phyloP scores from a whole-genome alignment of 2,888 invertebrate genomes.

The Lysandra bellargus region DNA sequence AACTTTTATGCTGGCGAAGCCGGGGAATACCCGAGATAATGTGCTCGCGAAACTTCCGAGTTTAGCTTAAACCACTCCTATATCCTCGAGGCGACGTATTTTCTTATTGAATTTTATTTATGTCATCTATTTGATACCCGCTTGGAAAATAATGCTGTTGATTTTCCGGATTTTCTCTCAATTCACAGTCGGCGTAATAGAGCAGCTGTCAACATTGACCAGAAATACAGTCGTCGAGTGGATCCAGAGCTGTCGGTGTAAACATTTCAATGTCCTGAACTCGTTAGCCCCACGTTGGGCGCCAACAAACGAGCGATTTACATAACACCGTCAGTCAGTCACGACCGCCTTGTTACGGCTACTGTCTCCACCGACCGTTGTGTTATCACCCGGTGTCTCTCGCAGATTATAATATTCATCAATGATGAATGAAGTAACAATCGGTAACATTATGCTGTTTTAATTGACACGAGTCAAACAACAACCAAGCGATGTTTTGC shows the following conservation, averaged over 20 bases:
- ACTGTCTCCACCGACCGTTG: not conserved
- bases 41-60: not conserved
- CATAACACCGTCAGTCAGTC: not conserved
- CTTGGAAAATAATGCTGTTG: not conserved
- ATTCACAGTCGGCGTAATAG: not conserved
- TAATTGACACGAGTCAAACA: not conserved
- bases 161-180: not conserved
- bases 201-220: not conserved
- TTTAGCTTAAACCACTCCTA: not conserved
- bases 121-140: not conserved
- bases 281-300: slow-evolving; percentile 13
- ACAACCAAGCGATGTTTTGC: too few species aligned
- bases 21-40: not conserved
- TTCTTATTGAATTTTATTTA: not conserved
- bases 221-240: not conserved
- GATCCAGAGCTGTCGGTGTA: slow-evolving; percentile 6
- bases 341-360: slow-evolving; percentile 7
- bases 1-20: not conserved
- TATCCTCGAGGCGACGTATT: not conserved
- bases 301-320: slow-evolving; percentile 6
- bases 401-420: not conserved
- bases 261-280: slow-evolving; percentile 20
- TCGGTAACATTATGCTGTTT: not conserved
- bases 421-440: not conserved
- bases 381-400: not conserved